A percentile compares a stretch with the other conserved stretches of the same genome.
These are phyloP conservation scores for Rhorus exstirpatorius DNA, from an alignment of 2,888 invertebrate genomes.

Conservation along the genomic window DNA sequence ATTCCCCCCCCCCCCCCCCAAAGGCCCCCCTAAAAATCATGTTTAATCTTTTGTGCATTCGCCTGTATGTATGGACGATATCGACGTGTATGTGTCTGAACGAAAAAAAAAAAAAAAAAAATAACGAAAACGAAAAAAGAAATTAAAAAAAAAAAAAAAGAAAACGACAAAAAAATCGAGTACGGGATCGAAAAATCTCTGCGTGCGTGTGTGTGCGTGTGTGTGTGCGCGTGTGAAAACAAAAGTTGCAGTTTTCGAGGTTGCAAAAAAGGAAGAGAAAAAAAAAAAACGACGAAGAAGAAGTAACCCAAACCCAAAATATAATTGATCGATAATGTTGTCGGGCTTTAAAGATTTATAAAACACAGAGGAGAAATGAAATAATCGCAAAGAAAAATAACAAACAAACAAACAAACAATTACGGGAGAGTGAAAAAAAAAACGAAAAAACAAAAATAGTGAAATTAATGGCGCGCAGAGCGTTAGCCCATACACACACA, in stretches of 20 bases:
- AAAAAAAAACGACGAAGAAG: conserved; percentile 64
- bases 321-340: conserved; percentile 63
- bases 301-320: too few relatives aligned
- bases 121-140: conserved; percentile 58
- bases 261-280: conserved; percentile 59
- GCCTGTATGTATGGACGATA: conserved; percentile 81
- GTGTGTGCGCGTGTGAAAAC: conserved; percentile 39
- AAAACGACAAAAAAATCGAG: conserved; percentile 36
- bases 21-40: too few relatives aligned
- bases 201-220: conserved; percentile 37
- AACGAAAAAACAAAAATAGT: conserved; percentile 60
- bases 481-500: too few relatives aligned
- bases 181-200: too few relatives aligned
- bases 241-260: conserved; percentile 68
- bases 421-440: conserved; percentile 51
- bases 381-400: conserved; percentile 59
- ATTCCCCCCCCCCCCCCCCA: conserved; percentile 63
- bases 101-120: conserved; percentile 72
- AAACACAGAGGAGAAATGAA: conserved; percentile 50
- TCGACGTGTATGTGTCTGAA: conserved; percentile 75
- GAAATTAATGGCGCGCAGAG: conserved; percentile 81
- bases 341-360: conserved; percentile 71
- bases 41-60: conserved; percentile 75
- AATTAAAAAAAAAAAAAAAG: conserved; percentile 56
- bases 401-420: conserved; percentile 49